Evolutionary conservation across 2,888 invertebrate genomes (phyloP).

Genomic region (Calliphora vomitoria): DNA sequence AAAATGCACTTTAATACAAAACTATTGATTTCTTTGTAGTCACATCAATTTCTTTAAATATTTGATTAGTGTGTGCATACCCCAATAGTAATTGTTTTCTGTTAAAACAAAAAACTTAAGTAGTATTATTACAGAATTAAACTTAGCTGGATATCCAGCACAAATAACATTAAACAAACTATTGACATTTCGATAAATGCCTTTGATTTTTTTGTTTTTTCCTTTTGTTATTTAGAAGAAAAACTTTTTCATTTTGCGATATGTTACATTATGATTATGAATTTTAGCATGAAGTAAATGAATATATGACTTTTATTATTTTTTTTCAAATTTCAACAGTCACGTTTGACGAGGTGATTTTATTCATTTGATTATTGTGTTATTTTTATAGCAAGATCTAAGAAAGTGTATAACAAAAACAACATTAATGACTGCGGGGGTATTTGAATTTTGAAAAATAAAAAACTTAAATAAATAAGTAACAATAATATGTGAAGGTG

Average conservation of each 20-base stretch:
- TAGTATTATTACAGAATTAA: no score
- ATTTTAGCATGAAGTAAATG: slow-evolving; percentile 23
- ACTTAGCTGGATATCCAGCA: not conserved
- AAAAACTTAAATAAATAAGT: slow-evolving; percentile 15
- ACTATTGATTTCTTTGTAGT: no score
- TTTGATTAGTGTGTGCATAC: not conserved
- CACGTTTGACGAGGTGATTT: slow-evolving; percentile 66
- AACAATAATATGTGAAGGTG: slow-evolving; percentile 64
- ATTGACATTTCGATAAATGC: slow-evolving; percentile 67
- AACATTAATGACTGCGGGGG: slow-evolving; percentile 58
- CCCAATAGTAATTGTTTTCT: no score
- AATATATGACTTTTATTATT: slow-evolving; percentile 28
- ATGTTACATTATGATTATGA: slow-evolving; percentile 35
- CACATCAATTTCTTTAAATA: not conserved
- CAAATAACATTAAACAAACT: slow-evolving; percentile 4
- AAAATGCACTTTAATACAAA: no score
- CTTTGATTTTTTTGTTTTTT: slow-evolving; percentile 1
- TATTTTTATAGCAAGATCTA: slow-evolving; percentile 32
- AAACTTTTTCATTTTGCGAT: slow-evolving; percentile 16
- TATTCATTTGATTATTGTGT: slow-evolving; percentile 48
- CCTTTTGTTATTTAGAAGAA: slow-evolving; percentile 4
- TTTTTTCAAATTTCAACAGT: slow-evolving; percentile 40
- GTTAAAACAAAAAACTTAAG: no score
- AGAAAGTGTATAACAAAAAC: not conserved
- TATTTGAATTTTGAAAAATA: slow-evolving; percentile 40